These are phyloP conservation scores for Ailurus styani DNA, from an alignment of 2,113 vertebrate genomes.

Conservation along the genomic window DNA sequence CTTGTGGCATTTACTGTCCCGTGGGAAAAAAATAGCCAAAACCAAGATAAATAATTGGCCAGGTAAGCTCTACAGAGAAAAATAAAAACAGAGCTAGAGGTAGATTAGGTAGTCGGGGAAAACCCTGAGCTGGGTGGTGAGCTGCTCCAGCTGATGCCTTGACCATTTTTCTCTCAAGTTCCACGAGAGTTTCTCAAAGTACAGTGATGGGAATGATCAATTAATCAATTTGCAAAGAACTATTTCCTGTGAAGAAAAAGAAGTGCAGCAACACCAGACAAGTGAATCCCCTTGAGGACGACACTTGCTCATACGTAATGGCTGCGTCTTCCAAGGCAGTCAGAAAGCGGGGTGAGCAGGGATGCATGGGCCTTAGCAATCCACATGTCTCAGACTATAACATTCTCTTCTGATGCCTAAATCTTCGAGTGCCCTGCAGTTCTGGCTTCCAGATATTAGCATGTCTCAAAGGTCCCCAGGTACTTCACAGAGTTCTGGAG, in stretches of 20 bases:
- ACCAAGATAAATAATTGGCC: not conserved
- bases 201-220: not conserved
- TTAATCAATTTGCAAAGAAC: not conserved
- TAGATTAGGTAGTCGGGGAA: not conserved
- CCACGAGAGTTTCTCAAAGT: not conserved
- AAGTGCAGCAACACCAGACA: not conserved
- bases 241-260: not conserved
- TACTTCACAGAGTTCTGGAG: not conserved
- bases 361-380: not conserved
- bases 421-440: not conserved
- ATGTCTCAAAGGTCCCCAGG: not conserved
- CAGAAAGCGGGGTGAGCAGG: not conserved
- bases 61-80: not conserved
- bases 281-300: not conserved
- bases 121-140: not conserved
- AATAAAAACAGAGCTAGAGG: not conserved
- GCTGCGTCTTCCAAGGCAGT: not conserved
- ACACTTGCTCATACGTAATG: not conserved
- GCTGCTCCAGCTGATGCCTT: not conserved
- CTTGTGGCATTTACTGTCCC: not conserved
- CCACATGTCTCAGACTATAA: rapidly evolving
- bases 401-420: not conserved
- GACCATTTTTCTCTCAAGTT: not conserved
- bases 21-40: not conserved
- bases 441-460: not conserved